phyloP scores from a whole-genome alignment of 1,140 invertebrate genomes.

The Phthorimaea operculella region DNA sequence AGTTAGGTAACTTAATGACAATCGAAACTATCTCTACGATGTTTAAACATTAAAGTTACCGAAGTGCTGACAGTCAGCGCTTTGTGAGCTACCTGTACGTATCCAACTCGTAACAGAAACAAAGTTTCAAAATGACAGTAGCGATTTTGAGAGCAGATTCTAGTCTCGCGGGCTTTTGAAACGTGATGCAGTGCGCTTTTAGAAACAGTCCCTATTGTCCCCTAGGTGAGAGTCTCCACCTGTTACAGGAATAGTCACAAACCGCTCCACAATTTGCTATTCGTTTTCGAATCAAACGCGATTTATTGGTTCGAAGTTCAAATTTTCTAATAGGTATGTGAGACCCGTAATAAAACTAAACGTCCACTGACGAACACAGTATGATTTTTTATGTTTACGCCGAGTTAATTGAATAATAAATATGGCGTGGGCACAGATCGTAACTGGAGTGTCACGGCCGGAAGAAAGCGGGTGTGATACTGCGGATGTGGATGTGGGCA shows the following conservation, averaged over 20 bases:
- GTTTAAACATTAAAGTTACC: background rate
- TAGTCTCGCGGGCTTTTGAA: background rate
- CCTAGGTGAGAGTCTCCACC: background rate
- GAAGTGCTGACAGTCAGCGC: too few species aligned
- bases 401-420: conserved; percentile 32
- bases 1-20: background rate
- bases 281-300: too few species aligned
- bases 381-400: conserved; percentile 12
- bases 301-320: too few species aligned
- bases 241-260: background rate
- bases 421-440: conserved; percentile 32
- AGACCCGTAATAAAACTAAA: too few species aligned
- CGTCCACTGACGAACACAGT: conserved; percentile 4
- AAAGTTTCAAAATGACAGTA: background rate
- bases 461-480: conserved; percentile 25
- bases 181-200: conserved; percentile 3
- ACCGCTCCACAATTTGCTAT: too few species aligned
- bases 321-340: too few species aligned
- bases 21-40: background rate
- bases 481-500: conserved; percentile 4
- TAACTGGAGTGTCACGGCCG: conserved; percentile 46
- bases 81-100: background rate
- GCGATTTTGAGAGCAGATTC: background rate
- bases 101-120: background rate
- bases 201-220: background rate